Evolutionary conservation across 2,888 invertebrate genomes (phyloP).

Genomic region (Trichogramma evanescens): DNA sequence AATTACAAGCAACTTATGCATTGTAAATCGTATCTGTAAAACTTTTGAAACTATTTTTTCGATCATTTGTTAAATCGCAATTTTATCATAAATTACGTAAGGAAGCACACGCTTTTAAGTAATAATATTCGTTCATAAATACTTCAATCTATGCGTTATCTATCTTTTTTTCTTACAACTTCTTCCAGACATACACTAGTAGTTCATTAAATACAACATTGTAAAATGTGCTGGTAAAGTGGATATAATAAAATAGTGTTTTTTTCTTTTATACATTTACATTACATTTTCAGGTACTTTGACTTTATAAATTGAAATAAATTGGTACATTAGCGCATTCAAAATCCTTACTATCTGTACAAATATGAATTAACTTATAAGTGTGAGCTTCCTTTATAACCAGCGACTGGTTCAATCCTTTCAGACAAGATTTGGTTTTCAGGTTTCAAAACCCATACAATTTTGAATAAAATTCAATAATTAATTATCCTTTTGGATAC

Average conservation of each 20-base stretch:
- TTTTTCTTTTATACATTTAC: slow-evolving; percentile 22
- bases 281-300: slow-evolving; percentile 36
- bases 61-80: slow-evolving; percentile 1
- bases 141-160: slow-evolving; percentile 15
- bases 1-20: too few species aligned
- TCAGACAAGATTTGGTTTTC: too few species aligned
- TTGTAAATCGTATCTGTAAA: slow-evolving; percentile 25
- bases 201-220: slow-evolving; percentile 18
- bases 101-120: slow-evolving; percentile 13
- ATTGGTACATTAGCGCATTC: slow-evolving; percentile 17
- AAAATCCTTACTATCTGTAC: slow-evolving; percentile 21
- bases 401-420: too few species aligned
- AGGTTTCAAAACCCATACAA: too few species aligned
- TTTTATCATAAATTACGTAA: slow-evolving; percentile 1
- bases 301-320: slow-evolving; percentile 28
- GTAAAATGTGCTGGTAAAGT: slow-evolving; percentile 31
- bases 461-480: too few species aligned
- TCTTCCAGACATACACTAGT: slow-evolving; percentile 10
- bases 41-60: slow-evolving; percentile 37
- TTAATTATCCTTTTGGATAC: too few species aligned
- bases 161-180: slow-evolving; percentile 4
- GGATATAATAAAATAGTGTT: slow-evolving; percentile 40
- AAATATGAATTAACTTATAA: slow-evolving; percentile 11
- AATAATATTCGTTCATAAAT: slow-evolving; percentile 15
- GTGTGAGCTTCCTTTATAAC: slow-evolving; percentile 8